Base-by-base conservation (phyloP, 2,113 vertebrate genomes). In the Eolophus roseicapilla region DNA sequence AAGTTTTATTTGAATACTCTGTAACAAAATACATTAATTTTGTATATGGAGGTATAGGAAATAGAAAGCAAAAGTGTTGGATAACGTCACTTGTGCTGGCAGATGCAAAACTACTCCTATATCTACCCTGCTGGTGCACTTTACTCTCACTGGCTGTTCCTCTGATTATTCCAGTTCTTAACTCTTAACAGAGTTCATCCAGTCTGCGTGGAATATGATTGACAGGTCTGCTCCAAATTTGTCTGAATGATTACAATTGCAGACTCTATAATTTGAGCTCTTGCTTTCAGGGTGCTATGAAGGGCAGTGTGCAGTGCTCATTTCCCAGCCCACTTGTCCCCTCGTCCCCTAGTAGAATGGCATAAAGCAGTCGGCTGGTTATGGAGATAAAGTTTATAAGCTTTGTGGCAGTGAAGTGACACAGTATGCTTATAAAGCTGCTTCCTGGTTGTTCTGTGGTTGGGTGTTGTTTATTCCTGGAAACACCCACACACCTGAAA, bases 401-500 rank as follows among this genome's bases (percentile, higher is more conserved):
- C 13, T 82, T 53, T 23, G 33, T 50, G 49, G 20, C 25, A 55
- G 16, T 47, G 13, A 81, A 86, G 55, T 55, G 67, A 17, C 65
- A 71, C 9, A 33, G 13, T 33, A n/a, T 37, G 29, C 63, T 96
- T 80, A 39, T 77, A 79, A 91, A 85, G 31, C 74, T 4, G 59
- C 88, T 96, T 96, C 81, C 81, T 94, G 86, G 67, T 75, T 94
- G 91, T 91, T 95, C 79, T 95, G 93, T 92, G 91, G 91, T 88
- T 89, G 44, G 24, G 50, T 86, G 20, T 81, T 97, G 83, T 92
- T 97, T 96, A 96, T 96, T 96, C 85, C 94, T 93, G 90, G 96
- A 96, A 97, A 97, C 90, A 86, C 96, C 95, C 90, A 92, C 93
- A 15, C 84, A 84, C 57, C 46, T 86, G 89, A 97, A 96, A 97